Base-by-base conservation (phyloP, 1,140 invertebrate species). In the Drosophila novamexicana region DNA sequence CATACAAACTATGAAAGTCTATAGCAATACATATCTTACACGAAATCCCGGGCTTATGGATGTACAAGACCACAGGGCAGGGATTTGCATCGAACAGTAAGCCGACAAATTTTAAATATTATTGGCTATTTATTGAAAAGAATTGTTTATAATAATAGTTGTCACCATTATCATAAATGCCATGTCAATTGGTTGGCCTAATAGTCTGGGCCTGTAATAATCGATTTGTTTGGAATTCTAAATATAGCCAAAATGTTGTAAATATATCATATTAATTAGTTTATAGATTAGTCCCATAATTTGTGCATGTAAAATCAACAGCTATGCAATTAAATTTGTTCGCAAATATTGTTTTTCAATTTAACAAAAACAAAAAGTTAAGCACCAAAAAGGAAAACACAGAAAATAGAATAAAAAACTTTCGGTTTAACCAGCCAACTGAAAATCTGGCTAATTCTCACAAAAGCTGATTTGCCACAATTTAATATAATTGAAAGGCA, bases 391-490 rank as follows among this genome's bases (percentile, higher is more conserved):
- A 40, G 3, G 29, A 34, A 36, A 40, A 12, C 18, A 16, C 22
- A 29, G 22, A 29, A 59, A 16, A 1, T 32, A 12, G 34, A 67
- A 49, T 14, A 10, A 10, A 8, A 22, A 53, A 44, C 45, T 12
- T 47, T 18, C 42, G 42, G 34, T 39, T 22, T 42, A 74, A 37
- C 36, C 37, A 61, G 52, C 40, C 52, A 79, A 79, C 70, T 77
- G 22, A 53, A 78, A 85, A 81, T 84, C 78, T 75, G 36, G 70
- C 75, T 81, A 78, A 85, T 85, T 58, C 78, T 54, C 37, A 53
- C 75, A 86, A 86, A 44, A 85, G 81, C 77, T 67, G 75, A 78
- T 85, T 85, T 66, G 54, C 82, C 63, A 64, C 81, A 85, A 86
- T 76, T 86, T 76, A 44, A 75, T 56, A 22, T 71, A 81, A 85